phyloP scores from a whole-genome alignment of 2,797 vertebrate genomes.

The Craterocephalus amniculus region DNA sequence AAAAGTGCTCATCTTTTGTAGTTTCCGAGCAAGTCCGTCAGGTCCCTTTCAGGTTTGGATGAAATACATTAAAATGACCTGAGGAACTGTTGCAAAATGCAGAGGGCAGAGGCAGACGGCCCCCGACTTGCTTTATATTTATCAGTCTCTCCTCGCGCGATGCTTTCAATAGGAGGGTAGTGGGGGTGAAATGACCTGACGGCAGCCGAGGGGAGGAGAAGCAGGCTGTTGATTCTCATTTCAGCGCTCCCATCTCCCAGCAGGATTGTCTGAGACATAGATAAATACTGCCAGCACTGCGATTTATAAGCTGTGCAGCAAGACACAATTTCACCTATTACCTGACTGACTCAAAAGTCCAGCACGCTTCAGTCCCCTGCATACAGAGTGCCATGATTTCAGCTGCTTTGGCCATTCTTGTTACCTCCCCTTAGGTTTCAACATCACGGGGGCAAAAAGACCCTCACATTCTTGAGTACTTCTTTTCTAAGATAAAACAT shows the following conservation, averaged over 20 bases:
- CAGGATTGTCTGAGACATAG: slow-evolving; percentile 77
- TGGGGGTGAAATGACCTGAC: slow-evolving; percentile 69
- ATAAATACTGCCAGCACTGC: slow-evolving; percentile 80
- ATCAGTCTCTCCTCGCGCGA: slow-evolving; percentile 72
- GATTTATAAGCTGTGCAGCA: slow-evolving; percentile 76
- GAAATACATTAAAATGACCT: slow-evolving; percentile 70
- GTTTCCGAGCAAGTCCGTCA: slow-evolving; percentile 26
- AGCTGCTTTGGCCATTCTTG: slow-evolving; percentile 37
- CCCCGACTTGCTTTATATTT: slow-evolving; percentile 72
- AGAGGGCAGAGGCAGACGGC: slow-evolving; percentile 47
- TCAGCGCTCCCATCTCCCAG: slow-evolving; percentile 72
- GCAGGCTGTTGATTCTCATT: slow-evolving; percentile 80
- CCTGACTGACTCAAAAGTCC: slow-evolving; percentile 70
- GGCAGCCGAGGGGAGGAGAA: slow-evolving; percentile 64
- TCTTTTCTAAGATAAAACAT: neutral
- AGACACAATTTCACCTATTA: slow-evolving; percentile 77
- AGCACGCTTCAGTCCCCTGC: slow-evolving; percentile 61
- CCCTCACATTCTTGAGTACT: slow-evolving; percentile 23
- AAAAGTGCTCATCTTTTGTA: slow-evolving; percentile 33
- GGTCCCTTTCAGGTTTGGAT: slow-evolving; percentile 32
- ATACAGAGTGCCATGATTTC: slow-evolving; percentile 65
- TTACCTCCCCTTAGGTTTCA: slow-evolving; percentile 26
- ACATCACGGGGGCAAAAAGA: slow-evolving; percentile 22
- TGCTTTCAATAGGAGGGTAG: slow-evolving; percentile 52
- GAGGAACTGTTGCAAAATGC: slow-evolving; percentile 41